A percentile compares a stretch with the other conserved stretches of the same genome.
These are phyloP conservation scores for Drosophila obscura DNA, from an alignment of 1,140 invertebrate species.

Conservation along the genomic window DNA sequence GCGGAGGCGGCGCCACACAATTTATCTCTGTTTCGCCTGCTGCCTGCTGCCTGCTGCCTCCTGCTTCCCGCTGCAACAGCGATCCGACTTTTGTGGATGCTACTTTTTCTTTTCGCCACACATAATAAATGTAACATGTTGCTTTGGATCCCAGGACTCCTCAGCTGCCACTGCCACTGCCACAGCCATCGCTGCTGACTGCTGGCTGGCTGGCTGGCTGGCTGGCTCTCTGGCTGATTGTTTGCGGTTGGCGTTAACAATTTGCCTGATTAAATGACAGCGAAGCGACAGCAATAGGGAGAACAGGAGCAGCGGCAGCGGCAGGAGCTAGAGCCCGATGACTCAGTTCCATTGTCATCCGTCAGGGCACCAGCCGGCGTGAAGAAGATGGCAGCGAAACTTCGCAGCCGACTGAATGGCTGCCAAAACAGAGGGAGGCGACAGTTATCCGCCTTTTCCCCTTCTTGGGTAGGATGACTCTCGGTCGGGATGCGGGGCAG, in stretches of 20 bases:
- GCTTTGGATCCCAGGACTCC: conserved; percentile 5
- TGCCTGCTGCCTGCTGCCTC: no score
- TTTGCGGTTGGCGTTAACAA: conserved; percentile 72
- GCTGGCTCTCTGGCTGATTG: conserved; percentile 61
- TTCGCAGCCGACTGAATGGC: conserved; percentile 67
- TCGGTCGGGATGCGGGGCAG: not conserved
- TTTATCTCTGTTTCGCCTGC: conserved; percentile 51
- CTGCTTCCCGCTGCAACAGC: no score
- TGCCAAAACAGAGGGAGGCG: conserved; percentile 42
- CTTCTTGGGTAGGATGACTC: not conserved
- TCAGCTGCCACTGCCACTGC: no score
- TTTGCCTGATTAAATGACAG: conserved; percentile 73
- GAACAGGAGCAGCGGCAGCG: conserved; percentile 16
- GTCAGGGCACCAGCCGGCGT: conserved; percentile 55
- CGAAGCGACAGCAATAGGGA: conserved; percentile 49
- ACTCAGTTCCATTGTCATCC: conserved; percentile 70
- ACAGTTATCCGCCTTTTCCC: no score
- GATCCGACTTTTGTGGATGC: no score
- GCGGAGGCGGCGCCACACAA: conserved; percentile 47
- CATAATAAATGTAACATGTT: conserved; percentile 67
- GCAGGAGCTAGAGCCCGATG: conserved; percentile 38
- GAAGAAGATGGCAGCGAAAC: conserved; percentile 56
- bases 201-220: conserved; percentile 53
- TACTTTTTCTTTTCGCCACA: not conserved
- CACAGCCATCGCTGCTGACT: not conserved